phyloP scores from a whole-genome alignment of 1,140 invertebrate species.

The Polypedilum pembai region DNA sequence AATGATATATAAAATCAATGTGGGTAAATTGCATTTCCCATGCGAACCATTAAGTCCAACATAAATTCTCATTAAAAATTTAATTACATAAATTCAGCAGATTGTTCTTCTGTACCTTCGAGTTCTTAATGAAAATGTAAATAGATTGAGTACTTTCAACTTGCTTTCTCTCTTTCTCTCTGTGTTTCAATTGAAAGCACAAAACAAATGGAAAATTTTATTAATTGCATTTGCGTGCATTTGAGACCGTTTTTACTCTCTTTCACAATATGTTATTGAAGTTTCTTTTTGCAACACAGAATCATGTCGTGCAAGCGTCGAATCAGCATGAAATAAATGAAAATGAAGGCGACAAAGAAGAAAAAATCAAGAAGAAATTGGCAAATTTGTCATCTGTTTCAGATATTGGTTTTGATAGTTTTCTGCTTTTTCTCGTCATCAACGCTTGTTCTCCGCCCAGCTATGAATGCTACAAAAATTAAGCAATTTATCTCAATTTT shows the following conservation, averaged over 20 bases:
- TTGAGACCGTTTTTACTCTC: not conserved
- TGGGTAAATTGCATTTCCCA: not conserved
- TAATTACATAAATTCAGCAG: not conserved
- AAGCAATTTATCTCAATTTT: conserved; percentile 27
- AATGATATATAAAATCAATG: no score
- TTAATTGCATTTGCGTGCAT: conserved; percentile 3
- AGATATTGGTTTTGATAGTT: not conserved
- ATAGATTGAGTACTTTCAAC: not conserved
- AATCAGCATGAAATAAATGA: not conserved
- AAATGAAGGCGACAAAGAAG: not conserved
- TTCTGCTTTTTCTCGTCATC: not conserved
- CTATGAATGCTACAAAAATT: not conserved
- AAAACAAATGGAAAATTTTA: not conserved
- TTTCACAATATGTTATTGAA: not conserved
- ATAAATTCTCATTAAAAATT: conserved; percentile 20
- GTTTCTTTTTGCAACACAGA: no score
- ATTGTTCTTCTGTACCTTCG: not conserved
- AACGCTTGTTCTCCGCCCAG: not conserved
- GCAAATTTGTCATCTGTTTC: not conserved
- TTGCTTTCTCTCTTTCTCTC: not conserved
- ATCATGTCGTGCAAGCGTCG: no score
- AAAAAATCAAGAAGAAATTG: no score
- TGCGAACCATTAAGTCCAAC: not conserved
- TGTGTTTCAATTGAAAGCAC: no score
- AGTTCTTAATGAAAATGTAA: not conserved